These are phyloP conservation scores for Silurus asotus DNA, from an alignment of 2,113 vertebrate species.

Conservation along the genomic window DNA sequence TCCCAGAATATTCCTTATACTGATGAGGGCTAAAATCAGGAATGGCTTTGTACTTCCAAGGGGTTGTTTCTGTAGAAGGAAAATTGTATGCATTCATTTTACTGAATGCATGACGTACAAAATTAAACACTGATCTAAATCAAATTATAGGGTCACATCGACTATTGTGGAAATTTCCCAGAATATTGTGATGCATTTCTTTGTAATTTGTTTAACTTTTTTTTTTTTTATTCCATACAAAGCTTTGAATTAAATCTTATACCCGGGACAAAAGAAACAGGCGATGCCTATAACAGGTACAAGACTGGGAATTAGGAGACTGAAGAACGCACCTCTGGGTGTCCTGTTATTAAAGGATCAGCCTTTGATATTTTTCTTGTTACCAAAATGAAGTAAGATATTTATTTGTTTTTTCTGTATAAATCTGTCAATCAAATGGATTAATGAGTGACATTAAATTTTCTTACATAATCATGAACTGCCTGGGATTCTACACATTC, in stretches of 20 bases:
- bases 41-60: neutral
- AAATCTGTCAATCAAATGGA: too few species aligned
- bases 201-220: neutral
- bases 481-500: too few species aligned
- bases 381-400: neutral
- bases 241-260: neutral
- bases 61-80: neutral
- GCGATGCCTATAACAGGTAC: neutral
- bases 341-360: neutral
- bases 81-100: neutral
- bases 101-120: too few species aligned
- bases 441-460: too few species aligned
- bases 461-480: too few species aligned
- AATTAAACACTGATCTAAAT: too few species aligned
- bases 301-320: neutral
- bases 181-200: neutral
- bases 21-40: neutral
- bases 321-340: fast-evolving
- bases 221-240: neutral
- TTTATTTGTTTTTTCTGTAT: too few species aligned
- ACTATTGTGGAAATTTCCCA: too few species aligned
- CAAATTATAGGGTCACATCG: too few species aligned
- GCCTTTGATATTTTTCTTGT: slow-evolving; percentile 5
- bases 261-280: neutral
- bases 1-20: neutral